A percentile compares a stretch with the other conserved stretches of the same genome.
Evolutionary conservation across 2,888 invertebrate genomes (phyloP).

Genomic region (Chalcosyrphus nemorum): DNA sequence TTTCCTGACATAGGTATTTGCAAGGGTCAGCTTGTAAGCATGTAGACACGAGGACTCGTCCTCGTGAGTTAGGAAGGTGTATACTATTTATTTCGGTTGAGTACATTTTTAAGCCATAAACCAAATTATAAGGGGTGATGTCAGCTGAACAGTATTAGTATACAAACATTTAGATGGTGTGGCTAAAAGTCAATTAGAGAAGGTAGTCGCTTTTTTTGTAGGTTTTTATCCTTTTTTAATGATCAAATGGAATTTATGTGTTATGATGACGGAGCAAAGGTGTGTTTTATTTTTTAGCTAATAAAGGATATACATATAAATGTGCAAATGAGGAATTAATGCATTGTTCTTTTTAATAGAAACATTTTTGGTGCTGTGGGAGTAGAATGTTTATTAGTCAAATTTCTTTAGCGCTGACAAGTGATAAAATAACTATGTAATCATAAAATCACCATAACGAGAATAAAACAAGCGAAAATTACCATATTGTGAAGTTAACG

Average conservation of each 20-base stretch:
- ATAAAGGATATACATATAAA: not conserved
- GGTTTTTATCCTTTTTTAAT: constrained; percentile 2
- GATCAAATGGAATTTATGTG: not conserved
- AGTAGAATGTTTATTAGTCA: too few species aligned
- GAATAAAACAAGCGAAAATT: too few species aligned
- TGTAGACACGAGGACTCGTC: not conserved
- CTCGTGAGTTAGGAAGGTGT: not conserved
- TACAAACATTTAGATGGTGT: constrained; percentile 18
- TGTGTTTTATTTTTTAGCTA: constrained; percentile 15
- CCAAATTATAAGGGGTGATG: constrained; percentile 9
- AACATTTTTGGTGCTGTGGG: not conserved
- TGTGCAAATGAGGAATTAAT: constrained; percentile 6
- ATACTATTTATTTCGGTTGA: constrained; percentile 37
- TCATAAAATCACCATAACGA: too few species aligned
- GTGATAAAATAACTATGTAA: too few species aligned
- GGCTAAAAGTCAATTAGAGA: constrained; percentile 34
- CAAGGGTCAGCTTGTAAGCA: constrained; percentile 11
- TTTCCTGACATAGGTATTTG: not conserved
- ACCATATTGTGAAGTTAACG: too few species aligned
- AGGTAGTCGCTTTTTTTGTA: constrained; percentile 1
- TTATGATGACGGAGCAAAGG: not conserved
- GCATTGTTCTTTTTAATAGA: constrained; percentile 1
- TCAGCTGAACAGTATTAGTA: not conserved
- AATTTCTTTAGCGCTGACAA: too few species aligned
- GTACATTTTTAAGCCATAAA: constrained; percentile 25